phyloP scores from a whole-genome alignment of 1,140 invertebrate genomes.

The Muscidifurax raptorellus region DNA sequence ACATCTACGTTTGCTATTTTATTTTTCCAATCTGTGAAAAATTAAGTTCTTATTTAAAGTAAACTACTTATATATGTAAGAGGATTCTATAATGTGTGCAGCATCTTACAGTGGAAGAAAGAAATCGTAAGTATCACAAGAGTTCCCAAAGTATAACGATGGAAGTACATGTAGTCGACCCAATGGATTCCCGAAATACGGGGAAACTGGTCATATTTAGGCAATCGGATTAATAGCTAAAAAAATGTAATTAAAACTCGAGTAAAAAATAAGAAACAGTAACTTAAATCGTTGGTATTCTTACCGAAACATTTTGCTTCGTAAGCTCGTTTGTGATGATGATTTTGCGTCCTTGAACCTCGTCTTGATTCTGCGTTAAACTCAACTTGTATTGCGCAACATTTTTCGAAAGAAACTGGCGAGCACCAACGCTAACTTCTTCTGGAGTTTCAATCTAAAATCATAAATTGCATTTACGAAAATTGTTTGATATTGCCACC shows the following conservation, averaged over 20 bases:
- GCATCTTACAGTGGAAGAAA: conserved; percentile 67
- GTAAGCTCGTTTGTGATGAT: conserved; percentile 69
- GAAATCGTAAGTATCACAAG: conserved; percentile 65
- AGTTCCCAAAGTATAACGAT: conserved; percentile 68
- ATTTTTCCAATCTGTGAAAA: conserved; percentile 68
- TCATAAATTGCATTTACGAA: conserved; percentile 9
- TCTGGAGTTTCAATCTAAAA: conserved; percentile 68
- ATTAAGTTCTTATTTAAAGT: conserved; percentile 20
- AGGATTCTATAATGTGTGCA: not conserved
- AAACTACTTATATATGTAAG: not conserved
- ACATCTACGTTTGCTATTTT: conserved; percentile 67
- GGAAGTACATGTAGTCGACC: conserved; percentile 68
- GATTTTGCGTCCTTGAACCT: conserved; percentile 70
- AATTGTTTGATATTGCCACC: not conserved
- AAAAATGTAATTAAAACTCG: conserved; percentile 45
- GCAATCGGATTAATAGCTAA: conserved; percentile 69
- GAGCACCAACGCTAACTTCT: conserved; percentile 63
- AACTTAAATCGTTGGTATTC: conserved; percentile 45
- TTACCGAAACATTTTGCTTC: conserved; percentile 72
- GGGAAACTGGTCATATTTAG: conserved; percentile 66
- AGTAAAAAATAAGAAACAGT: conserved; percentile 26
- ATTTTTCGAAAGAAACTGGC: conserved; percentile 60
- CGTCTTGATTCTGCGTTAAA: conserved; percentile 67
- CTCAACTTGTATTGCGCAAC: conserved; percentile 67
- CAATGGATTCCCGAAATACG: conserved; percentile 68